Evolutionary conservation across 2,797 vertebrate genomes (phyloP).

Genomic region (Neopelma chrysocephalum): DNA sequence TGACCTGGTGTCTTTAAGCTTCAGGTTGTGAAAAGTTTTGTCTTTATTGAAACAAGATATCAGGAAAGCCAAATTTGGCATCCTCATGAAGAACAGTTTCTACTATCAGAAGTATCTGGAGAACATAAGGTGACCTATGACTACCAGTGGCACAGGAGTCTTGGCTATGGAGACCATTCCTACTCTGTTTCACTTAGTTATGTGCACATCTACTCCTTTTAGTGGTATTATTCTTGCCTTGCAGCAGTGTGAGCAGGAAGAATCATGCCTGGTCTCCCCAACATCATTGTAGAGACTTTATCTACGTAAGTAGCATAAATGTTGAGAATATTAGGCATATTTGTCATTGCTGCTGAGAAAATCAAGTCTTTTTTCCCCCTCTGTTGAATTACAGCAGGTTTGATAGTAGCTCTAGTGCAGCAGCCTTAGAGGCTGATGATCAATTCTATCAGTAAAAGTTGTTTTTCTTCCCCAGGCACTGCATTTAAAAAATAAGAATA

Average conservation of each 20-base stretch:
- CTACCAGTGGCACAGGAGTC: neutral
- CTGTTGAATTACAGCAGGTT: conserved; percentile 22
- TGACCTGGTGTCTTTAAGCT: neutral
- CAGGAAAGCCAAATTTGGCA: neutral
- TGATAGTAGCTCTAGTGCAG: neutral
- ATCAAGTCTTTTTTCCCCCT: neutral
- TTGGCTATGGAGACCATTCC: neutral
- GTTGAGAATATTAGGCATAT: conserved; percentile 22
- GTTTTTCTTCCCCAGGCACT: conserved; percentile 4
- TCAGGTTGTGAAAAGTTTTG: neutral
- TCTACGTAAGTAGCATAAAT: conserved; percentile 2
- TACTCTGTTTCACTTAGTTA: neutral
- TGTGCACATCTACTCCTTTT: neutral
- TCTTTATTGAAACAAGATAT: neutral
- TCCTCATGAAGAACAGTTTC: neutral
- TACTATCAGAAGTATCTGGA: neutral
- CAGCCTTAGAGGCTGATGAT: conserved; percentile 28
- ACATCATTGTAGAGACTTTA: neutral
- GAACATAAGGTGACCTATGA: neutral
- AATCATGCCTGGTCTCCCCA: neutral
- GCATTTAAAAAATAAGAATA: conserved; percentile 3
- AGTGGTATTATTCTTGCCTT: neutral
- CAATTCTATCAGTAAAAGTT: conserved; percentile 24
- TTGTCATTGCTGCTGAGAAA: conserved; percentile 37
- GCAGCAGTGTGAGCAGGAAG: neutral